phyloP scores from a whole-genome alignment of 2,113 vertebrate species.

The Bothrops jararaca region DNA sequence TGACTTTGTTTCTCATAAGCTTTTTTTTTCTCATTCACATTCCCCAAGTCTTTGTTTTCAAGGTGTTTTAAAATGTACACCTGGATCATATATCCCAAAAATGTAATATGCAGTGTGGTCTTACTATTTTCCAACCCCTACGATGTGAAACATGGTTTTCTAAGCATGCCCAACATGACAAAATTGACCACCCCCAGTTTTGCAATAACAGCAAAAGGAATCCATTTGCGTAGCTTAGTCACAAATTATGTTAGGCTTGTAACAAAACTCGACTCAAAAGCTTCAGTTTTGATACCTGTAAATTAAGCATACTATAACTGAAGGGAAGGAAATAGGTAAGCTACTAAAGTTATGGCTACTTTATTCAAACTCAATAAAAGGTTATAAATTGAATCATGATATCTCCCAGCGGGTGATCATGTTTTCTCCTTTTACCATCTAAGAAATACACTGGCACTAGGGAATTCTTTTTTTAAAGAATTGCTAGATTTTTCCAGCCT shows the following conservation, averaged over 20 bases:
- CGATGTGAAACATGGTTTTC: not conserved
- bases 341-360: not conserved
- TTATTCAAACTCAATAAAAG: not conserved
- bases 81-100: not conserved
- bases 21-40: no score
- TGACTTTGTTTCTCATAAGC: not conserved
- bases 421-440: not conserved
- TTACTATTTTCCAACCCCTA: not conserved
- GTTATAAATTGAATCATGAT: constrained; percentile 13
- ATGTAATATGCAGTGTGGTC: not conserved
- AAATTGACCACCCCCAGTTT: not conserved
- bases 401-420: not conserved
- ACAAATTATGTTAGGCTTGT: not conserved
- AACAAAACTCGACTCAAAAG: not conserved
- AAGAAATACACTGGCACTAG: not conserved
- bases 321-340: not conserved
- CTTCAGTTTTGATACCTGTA: not conserved
- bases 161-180: not conserved
- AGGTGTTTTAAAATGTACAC: not conserved
- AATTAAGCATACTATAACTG: not conserved
- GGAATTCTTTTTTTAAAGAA: constrained; percentile 16
- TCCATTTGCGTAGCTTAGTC: not conserved
- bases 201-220: not conserved
- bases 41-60: not conserved
- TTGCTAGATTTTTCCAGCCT: not conserved